These are phyloP conservation scores for Drosophila melanogaster DNA, from an alignment of 1,140 invertebrate genomes.

Conservation along the genomic window Release_6_plus_ISO1_MT NT_037436.4:11877001-11877500, in stretches of 20 bases:
- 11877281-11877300: conserved; percentile 10
- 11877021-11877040: conserved; percentile 56
- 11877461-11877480: neutral
- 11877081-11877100: conserved; percentile 11
- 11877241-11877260: conserved; percentile 7
- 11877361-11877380: neutral
- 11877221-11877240: neutral
- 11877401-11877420: conserved; percentile 9
- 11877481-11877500: neutral
- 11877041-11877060: conserved; percentile 75
- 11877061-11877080: conserved; percentile 46
- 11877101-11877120: conserved; percentile 15
- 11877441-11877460: neutral
- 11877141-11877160: conserved; percentile 65
- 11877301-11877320: conserved; percentile 29
- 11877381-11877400: neutral
- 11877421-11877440: neutral
- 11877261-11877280: conserved; percentile 14
- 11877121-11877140: conserved; percentile 56
- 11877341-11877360: conserved; percentile 7
- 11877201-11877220: conserved; percentile 15
- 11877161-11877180: conserved; percentile 45
- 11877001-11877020: conserved; percentile 20
- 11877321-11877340: conserved; percentile 20
- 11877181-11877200: conserved; percentile 28